A percentile compares a stretch with the other conserved stretches of the same genome.
These are phyloP conservation scores for Leptinotarsa undecemlineata DNA, from an alignment of 1,140 invertebrate genomes.

Conservation along the genomic window DNA sequence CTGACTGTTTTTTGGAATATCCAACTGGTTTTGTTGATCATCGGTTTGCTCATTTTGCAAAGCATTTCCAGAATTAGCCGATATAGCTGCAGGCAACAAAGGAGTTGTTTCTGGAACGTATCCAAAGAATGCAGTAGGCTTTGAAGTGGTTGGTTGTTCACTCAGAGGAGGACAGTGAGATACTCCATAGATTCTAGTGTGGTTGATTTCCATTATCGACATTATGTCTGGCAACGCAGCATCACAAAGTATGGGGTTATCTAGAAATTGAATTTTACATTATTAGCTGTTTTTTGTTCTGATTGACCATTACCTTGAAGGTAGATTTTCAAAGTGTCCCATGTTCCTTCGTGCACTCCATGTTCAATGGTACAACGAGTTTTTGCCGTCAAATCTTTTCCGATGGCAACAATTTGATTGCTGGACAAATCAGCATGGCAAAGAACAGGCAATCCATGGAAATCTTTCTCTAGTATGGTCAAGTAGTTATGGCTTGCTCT, in stretches of 20 bases:
- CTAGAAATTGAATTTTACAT: slow-evolving; percentile 57
- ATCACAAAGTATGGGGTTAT: slow-evolving; percentile 77
- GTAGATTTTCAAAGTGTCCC: slow-evolving; percentile 74
- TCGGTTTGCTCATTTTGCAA: slow-evolving; percentile 17
- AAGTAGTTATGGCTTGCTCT: slow-evolving; percentile 75
- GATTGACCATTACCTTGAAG: slow-evolving; percentile 66
- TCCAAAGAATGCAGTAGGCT: slow-evolving; percentile 49
- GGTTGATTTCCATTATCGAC: slow-evolving; percentile 67
- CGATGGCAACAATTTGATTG: slow-evolving; percentile 72
- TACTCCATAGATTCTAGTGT: slow-evolving; percentile 68
- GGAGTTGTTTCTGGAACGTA: slow-evolving; percentile 18
- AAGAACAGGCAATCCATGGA: slow-evolving; percentile 75
- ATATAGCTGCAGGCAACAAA: not conserved
- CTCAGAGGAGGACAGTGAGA: slow-evolving; percentile 61
- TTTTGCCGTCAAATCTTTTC: slow-evolving; percentile 74
- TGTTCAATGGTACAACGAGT: slow-evolving; percentile 73
- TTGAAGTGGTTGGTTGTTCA: slow-evolving; percentile 57
- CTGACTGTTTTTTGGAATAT: not conserved
- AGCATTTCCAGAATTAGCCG: no score
- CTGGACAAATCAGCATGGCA: slow-evolving; percentile 77
- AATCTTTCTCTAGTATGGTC: slow-evolving; percentile 72
- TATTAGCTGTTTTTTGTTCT: not conserved
- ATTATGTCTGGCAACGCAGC: slow-evolving; percentile 69
- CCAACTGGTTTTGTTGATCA: not conserved
- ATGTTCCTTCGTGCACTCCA: slow-evolving; percentile 61